Base-by-base conservation (phyloP, 2,113 vertebrate genomes). In the Amphiprion ocellaris region DNA sequence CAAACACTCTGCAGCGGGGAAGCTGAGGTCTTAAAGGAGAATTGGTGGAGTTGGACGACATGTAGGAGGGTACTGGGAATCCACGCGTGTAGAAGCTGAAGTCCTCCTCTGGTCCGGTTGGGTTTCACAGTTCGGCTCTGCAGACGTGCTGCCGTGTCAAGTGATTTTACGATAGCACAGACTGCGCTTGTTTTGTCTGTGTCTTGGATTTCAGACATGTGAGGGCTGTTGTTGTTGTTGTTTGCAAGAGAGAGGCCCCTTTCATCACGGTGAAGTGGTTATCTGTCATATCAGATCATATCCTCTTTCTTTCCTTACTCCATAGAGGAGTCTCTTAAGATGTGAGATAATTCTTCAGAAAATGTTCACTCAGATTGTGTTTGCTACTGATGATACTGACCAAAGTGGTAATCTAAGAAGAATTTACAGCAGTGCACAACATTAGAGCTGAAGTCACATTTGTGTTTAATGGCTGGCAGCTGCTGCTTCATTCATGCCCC, bases 161-260 rank as follows among this genome's bases (percentile, higher is more conserved):
- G 10, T 58, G 85, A 89, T 85, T 53, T 37, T 30, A 60, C 16
- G 67, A 87, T 89, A 86, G 73, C 50, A 46, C 53, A 47, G 87
- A 56, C 83, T 67, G 59, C 67, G 44, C 46, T 66, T 90, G 85
- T 87, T 89, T 86, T 82, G 84, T 70, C 84, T 85, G 4, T 19
- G n/a, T 53, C 47, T 53, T 52, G 52, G 53, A 46, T 71, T 77
- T 63, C 37, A 62, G 54, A 64, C 19, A 0, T 61, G 59, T 67
- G 46, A 28, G 28, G 66, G 71, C 41, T n/a, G 69, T 61, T 73
- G 52, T 53, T 66, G 53, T 61, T 75, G 53, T 65, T 75, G 37
- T 65, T 68, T 58, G 47, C 41, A 54, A 26, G 28, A 59, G 33
- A 73, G 49, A 15, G 10, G 24, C 10, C 4, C n/a, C 21, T 76